Base-by-base conservation (phyloP, 2,113 vertebrate species). In the Eulemur macaco region DNA sequence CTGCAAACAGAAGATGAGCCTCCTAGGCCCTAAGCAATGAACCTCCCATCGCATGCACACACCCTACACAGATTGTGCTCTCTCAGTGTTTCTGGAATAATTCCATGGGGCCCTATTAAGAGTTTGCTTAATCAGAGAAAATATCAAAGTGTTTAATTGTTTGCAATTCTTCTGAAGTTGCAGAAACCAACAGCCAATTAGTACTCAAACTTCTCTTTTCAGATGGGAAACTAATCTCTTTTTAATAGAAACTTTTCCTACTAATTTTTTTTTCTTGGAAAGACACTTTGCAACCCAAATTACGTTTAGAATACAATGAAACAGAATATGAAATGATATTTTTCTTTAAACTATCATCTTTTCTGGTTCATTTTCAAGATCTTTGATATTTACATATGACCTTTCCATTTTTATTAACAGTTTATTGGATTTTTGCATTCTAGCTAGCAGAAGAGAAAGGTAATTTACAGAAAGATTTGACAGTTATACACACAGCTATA, bases 401-500 rank as follows among this genome's bases (percentile, higher is more conserved):
- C 98, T 99, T 99, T 99, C 97, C 82, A 93, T 98, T 98, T 98
- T 98, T 98, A 99, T 99, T 98, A 99, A 98, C 96, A 98, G 98
- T 98, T 98, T 99, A 98, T 99, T 99, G 98, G 97, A 98, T 98
- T 99, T 98, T 98, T 98, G 97, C 98, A 99, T 98, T 97, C 95
- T 86, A 98, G 94, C 83, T 97, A 98, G 95, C 83, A 98, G 95
- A 98, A 98, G 97, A 98, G 97, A 98, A 98, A 98, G 96, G 97
- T 98, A 99, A 98, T 98, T 98, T 98, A 98, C 98, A 98, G 97
- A 98, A 98, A 98, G 98, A 98, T 98, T 98, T 99, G 98, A 98
- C 98, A 98, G 98, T 98, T 98, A 98, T 98, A 98, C 89, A 98
- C 97, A 98, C 71, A 98, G 98, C 98, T 98, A 98, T 98, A 98